phyloP scores from a whole-genome alignment of 2,888 invertebrate genomes.

The Zaprionus obscuricornis region DNA sequence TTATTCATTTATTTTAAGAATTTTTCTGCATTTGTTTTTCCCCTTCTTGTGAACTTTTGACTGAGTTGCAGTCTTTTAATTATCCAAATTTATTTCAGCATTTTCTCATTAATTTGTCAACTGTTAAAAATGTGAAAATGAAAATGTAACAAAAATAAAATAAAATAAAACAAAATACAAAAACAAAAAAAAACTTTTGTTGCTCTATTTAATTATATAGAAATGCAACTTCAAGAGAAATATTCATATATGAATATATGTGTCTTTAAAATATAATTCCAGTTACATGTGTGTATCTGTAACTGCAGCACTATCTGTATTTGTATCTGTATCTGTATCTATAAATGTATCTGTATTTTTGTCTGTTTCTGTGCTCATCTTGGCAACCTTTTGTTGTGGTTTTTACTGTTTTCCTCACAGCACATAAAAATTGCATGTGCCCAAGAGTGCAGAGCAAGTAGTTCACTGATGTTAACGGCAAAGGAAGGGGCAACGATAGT shows the following conservation, averaged over 20 bases:
- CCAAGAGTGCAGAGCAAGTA: conserved; percentile 31
- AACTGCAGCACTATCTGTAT: conserved; percentile 4
- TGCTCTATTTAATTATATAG: conserved; percentile 21
- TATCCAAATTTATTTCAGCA: too few species aligned
- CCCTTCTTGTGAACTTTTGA: too few species aligned
- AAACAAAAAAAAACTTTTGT: conserved; percentile 3
- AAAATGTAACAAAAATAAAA: too few species aligned
- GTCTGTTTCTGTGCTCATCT: conserved; percentile 26
- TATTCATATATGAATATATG: conserved; percentile 22
- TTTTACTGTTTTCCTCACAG: conserved; percentile 31
- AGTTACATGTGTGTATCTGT: conserved; percentile 10
- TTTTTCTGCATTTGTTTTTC: too few species aligned
- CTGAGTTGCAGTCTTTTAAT: too few species aligned
- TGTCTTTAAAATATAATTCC: conserved; percentile 26
- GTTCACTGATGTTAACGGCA: too few species aligned
- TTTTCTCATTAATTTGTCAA: too few species aligned
- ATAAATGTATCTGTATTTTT: conserved; percentile 9
- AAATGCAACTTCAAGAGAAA: conserved; percentile 19
- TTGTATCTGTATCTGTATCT: conserved; percentile 1
- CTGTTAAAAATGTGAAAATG: too few species aligned
- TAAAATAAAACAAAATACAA: too few species aligned
- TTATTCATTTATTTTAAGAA: too few species aligned
- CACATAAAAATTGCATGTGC: conserved; percentile 53
- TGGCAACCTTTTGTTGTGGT: conserved; percentile 56
- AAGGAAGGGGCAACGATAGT: too few species aligned